A percentile compares a stretch with the other conserved stretches of the same genome.
phyloP scores from a whole-genome alignment of 1,140 invertebrate genomes.

The Drosophila guanche region DNA sequence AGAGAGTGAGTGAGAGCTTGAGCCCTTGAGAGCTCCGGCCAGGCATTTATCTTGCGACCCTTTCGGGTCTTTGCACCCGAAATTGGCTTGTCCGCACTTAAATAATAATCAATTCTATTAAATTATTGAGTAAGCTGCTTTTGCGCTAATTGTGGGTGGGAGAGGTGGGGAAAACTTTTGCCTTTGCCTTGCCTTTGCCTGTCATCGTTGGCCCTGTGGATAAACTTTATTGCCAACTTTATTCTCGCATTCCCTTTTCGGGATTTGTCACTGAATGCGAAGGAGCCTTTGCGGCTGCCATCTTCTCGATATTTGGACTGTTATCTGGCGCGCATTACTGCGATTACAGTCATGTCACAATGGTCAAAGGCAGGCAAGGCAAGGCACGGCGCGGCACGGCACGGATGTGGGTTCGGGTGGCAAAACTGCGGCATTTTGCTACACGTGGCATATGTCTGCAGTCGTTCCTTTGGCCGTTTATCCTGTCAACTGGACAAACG shows the following conservation, averaged over 20 bases:
- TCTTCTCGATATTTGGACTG: constrained; percentile 59
- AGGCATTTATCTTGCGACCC: constrained; percentile 63
- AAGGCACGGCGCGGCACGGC: no score
- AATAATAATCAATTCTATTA: constrained; percentile 82
- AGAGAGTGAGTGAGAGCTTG: no score
- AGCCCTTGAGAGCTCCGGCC: background rate
- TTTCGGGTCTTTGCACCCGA: constrained; percentile 38
- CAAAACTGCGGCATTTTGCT: constrained; percentile 32
- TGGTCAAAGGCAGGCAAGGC: constrained; percentile 6
- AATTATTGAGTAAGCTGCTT: constrained; percentile 72
- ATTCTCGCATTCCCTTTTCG: constrained; percentile 50
- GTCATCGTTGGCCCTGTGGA: constrained; percentile 41
- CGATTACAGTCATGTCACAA: constrained; percentile 52
- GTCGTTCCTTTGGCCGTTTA: constrained; percentile 16
- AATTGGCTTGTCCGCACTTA: constrained; percentile 74
- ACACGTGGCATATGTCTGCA: constrained; percentile 42
- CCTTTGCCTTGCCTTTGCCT: constrained; percentile 52
- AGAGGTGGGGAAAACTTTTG: constrained; percentile 53
- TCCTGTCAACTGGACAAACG: constrained; percentile 6
- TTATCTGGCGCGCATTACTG: constrained; percentile 60
- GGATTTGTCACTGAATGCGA: constrained; percentile 42
- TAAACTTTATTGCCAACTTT: constrained; percentile 64
- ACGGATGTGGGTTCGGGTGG: background rate
- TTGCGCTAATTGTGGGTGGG: constrained; percentile 66
- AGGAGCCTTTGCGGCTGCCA: constrained; percentile 15